Base-by-base conservation (phyloP, 2,888 invertebrate genomes). In the Odontomyia ornata region DNA sequence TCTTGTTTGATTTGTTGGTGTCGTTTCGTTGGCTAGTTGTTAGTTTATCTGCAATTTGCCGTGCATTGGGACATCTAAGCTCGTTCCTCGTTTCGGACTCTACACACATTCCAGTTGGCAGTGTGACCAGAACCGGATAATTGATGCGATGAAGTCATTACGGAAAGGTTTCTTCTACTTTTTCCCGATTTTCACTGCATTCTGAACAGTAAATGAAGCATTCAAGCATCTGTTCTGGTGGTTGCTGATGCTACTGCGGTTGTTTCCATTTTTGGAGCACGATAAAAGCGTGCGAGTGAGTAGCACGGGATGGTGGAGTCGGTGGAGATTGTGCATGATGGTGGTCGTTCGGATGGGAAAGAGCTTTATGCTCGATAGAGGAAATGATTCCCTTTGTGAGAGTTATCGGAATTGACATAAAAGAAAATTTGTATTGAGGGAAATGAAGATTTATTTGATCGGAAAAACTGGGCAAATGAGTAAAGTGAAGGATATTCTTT, bases 61-160 rank as follows among this genome's bases (percentile, higher is more conserved):
- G 60, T 60, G 21, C 60, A 21, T 13, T 60, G 60, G 11, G 21
- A n/a, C 25, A 13, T 36, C 52, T 18, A 18, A 52, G 52, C 13
- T 52, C 18, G 52, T 52, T 52, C 13, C 13, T 52, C 18, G 52
- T 52, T 52, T 52, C 4, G 52, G 18, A 18, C 52, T 9, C 52
- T 2, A 23, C 25, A 7, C 56, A 25, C 21, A 60, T 60, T 60
- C 60, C 23, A 7, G 60, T 2, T 60, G 21, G 21, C 13, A 60
- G 60, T 25, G 60, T 25, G 60, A 60, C 60, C 60, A 60, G 60
- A 21, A 60, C 52, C 25, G 25, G 60, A 9, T 60, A 60, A 60
- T 60, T 60, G 1, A 60, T 60, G 60, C 60, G 25, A 60, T 1
- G 60, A 60, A 60, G 60, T 60, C 25, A 60, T 60, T 60, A 25